A percentile compares a stretch with the other conserved stretches of the same genome.
These are phyloP conservation scores for Mesoclemmys tuberculata DNA, from an alignment of 2,113 vertebrate species.

Conservation along the genomic window DNA sequence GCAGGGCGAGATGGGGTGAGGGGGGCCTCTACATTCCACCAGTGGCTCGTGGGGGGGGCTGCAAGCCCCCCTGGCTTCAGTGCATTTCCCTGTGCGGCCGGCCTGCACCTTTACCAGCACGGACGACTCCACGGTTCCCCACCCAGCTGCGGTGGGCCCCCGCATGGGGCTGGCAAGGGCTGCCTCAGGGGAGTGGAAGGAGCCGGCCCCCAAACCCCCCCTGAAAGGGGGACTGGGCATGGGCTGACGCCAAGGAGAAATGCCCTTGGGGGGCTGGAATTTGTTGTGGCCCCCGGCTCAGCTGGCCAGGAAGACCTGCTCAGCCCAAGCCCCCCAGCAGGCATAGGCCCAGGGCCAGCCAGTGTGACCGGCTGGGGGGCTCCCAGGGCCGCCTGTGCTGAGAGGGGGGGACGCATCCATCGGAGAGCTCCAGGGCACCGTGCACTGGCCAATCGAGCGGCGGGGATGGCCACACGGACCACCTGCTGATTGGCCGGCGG, in stretches of 20 bases:
- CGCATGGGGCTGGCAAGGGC: too few species aligned
- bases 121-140: neutral
- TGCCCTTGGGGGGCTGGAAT: too few species aligned
- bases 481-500: neutral
- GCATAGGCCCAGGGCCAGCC: neutral
- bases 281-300: neutral
- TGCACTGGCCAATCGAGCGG: neutral
- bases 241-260: neutral
- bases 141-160: neutral
- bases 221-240: too few species aligned
- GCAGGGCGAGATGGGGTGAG: too few species aligned
- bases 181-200: neutral
- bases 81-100: neutral
- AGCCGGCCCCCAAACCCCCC: too few species aligned
- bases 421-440: too few species aligned
- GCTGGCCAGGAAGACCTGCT: too few species aligned
- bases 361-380: too few species aligned
- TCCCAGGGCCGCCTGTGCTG: too few species aligned
- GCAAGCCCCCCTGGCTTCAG: neutral
- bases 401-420: too few species aligned
- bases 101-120: neutral
- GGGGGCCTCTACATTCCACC: neutral
- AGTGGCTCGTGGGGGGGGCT: neutral
- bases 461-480: too few species aligned
- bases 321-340: neutral